Evolutionary conservation across 2,888 invertebrate genomes (phyloP).

Genomic region (Drosophila testacea): DNA sequence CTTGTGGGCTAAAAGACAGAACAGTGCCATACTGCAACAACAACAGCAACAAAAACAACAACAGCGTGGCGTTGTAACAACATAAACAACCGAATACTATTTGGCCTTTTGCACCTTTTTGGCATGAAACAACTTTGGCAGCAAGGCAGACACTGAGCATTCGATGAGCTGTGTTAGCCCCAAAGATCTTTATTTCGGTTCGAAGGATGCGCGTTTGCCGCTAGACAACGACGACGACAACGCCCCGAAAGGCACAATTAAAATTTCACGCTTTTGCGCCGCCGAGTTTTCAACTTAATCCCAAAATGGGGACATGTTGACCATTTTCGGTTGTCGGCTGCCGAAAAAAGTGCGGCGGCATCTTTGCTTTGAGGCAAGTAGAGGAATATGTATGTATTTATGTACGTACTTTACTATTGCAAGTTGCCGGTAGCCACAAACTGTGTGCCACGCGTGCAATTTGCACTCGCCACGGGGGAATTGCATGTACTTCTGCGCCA

Average conservation of each 20-base stretch:
- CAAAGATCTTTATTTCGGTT: conserved; percentile 77
- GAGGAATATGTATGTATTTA: conserved; percentile 16
- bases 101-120: conserved; percentile 80
- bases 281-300: conserved; percentile 18
- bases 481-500: conserved; percentile 27
- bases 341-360: conserved; percentile 58
- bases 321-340: conserved; percentile 61
- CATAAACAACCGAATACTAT: conserved; percentile 80
- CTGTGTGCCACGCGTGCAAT: conserved; percentile 68
- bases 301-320: conserved; percentile 62
- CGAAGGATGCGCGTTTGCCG: conserved; percentile 56
- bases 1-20: conserved; percentile 64
- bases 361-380: conserved; percentile 61
- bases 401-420: conserved; percentile 5
- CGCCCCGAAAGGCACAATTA: conserved; percentile 80
- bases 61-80: conserved; percentile 72
- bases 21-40: conserved; percentile 34
- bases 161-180: conserved; percentile 66
- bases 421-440: conserved; percentile 10
- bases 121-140: conserved; percentile 77
- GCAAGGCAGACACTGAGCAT: conserved; percentile 29
- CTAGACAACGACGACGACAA: conserved; percentile 44
- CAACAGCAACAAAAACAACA: conserved; percentile 36
- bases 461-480: conserved; percentile 54
- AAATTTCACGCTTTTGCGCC: conserved; percentile 72